These are phyloP conservation scores for Coracopsis vasa DNA, from an alignment of 2,113 vertebrate species.

Conservation along the genomic window DNA sequence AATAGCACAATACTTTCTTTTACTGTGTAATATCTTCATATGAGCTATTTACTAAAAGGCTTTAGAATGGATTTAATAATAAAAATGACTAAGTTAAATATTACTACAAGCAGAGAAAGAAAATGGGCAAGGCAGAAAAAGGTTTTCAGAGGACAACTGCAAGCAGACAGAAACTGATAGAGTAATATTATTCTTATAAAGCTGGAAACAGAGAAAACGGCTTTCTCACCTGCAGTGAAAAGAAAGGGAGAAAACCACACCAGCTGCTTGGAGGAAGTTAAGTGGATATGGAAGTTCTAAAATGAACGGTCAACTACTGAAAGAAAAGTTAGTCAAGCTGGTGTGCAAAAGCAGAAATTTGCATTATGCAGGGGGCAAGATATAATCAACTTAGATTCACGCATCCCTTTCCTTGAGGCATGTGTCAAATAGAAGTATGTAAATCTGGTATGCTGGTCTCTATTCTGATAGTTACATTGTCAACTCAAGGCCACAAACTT, in stretches of 20 bases:
- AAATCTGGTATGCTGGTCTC: not conserved
- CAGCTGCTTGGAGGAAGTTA: not conserved
- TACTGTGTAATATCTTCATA: not conserved
- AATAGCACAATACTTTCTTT: not conserved
- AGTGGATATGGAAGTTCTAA: not conserved
- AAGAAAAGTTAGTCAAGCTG: not conserved
- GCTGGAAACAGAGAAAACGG: not conserved
- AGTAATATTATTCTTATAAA: not conserved
- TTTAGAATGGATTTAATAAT: conserved; percentile 40
- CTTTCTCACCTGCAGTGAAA: not conserved
- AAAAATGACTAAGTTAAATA: conserved; percentile 25
- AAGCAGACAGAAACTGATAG: not conserved
- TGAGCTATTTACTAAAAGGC: not conserved
- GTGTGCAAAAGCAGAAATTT: not conserved
- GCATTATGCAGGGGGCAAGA: not conserved
- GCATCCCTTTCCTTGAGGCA: not conserved
- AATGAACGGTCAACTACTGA: not conserved
- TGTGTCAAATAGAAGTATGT: rapidly evolving
- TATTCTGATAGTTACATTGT: not conserved
- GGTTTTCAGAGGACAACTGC: not conserved
- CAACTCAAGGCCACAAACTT: not conserved
- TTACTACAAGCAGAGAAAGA: not conserved
- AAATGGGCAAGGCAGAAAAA: not conserved
- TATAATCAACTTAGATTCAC: not conserved
- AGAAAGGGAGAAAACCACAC: not conserved